Conservation (phyloP, 2,113 vertebrate genomes). For the Thryonomys swinderianus region DNA sequence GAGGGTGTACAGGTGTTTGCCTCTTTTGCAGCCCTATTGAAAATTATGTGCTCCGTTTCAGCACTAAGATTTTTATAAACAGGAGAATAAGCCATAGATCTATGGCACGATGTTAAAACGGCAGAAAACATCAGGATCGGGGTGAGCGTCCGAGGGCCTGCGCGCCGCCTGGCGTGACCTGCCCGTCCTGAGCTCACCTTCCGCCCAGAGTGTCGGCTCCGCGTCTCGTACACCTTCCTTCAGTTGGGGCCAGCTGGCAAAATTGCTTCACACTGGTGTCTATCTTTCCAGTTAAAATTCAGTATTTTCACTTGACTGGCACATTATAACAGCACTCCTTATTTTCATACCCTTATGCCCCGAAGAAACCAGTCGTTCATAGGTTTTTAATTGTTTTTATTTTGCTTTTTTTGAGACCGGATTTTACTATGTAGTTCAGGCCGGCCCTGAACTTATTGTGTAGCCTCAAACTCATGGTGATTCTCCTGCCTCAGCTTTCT, state of each 20-base stretch:
- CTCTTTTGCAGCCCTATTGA: neutral
- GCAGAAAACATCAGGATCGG: neutral
- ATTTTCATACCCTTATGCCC: neutral
- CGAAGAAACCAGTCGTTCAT: neutral
- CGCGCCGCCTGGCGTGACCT: neutral
- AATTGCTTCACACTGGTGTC: neutral
- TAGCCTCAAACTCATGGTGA: too few relatives aligned
- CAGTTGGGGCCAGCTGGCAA: neutral
- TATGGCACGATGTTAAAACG: neutral
- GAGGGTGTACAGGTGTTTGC: neutral
- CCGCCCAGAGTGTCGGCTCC: neutral
- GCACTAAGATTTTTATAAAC: neutral
- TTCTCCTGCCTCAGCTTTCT: neutral
- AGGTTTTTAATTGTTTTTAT: too few relatives aligned
- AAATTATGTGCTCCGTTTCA: neutral
- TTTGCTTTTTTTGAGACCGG: too few relatives aligned
- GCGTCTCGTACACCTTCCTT: neutral
- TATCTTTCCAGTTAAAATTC: neutral
- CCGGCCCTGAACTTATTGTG: neutral
- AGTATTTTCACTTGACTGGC: neutral
- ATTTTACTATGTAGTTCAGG: neutral
- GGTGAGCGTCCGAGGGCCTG: neutral
- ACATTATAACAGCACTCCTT: neutral
- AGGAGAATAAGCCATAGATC: neutral
- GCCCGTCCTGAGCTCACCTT: too few relatives aligned